Evolutionary conservation across 2,113 vertebrate species (phyloP), one percentile per base, ranked within the genome.

Genomic region (Trachemys scripta): DNA sequence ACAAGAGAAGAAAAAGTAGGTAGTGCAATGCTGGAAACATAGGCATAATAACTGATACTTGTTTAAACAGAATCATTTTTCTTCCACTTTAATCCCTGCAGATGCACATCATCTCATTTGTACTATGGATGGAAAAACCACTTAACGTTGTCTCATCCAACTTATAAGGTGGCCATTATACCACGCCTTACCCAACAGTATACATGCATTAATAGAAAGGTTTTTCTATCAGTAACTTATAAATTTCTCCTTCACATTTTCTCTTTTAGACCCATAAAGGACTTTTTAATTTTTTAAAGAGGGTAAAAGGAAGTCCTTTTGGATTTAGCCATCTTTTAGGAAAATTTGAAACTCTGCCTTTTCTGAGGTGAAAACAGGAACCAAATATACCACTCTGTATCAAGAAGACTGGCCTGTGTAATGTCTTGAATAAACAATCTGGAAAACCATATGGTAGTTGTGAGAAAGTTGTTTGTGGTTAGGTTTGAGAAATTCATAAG

Each of bases 401-500:
- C 35, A 80, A 3, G n/a, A 72, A 72, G n/a, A 72, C n/a, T 19
- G 13, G 22, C 51, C 53, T 13, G 31, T 16, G 29, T 17, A 29
- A 62, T 59, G 16, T 42, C 25, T 20, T 17, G 47, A 69, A 80
- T 95, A 24, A 80, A 80, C 80, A 82, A 95, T 85, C 94, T 90
- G 93, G 80, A 94, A 85, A 13, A 90, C 24, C 53, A 79, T 76
- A 72, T 16, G 4, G 1, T 62, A 78, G 72, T 35, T 80, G 38
- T 35, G 56, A 94, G 42, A 91, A 92, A 93, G 89, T 54, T 89
- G 94, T 97, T 91, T 96, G 96, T 90, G 94, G 94, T 95, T 96
- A 95, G 91, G 62, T 90, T 83, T 31, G 80, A 96, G 62, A 88
- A 31, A 47, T 11, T 47, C 45, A 84, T 1, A 86, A 79, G 47